These are phyloP conservation scores for Balearica regulorum DNA, from an alignment of 2,797 vertebrate genomes.

Conservation along the genomic window DNA sequence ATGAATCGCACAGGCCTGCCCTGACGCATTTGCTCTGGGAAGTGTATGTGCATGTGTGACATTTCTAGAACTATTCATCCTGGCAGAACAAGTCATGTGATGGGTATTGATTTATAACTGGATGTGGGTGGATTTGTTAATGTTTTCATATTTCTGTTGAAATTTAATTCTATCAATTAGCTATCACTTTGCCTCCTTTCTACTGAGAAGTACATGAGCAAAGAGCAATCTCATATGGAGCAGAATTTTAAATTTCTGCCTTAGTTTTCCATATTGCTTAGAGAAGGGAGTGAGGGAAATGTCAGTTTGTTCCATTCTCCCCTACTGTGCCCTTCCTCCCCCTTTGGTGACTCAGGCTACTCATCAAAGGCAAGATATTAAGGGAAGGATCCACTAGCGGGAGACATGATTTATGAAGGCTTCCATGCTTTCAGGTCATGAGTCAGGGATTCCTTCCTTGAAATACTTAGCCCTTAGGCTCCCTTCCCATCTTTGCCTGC, in stretches of 20 bases:
- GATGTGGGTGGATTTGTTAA: background rate
- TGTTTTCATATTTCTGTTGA: background rate
- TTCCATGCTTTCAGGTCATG: background rate
- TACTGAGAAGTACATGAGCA: background rate
- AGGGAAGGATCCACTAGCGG: background rate
- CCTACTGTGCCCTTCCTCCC: background rate
- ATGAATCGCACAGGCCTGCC: background rate
- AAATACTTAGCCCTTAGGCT: background rate
- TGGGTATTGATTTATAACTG: conserved; percentile 5
- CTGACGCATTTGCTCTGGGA: background rate
- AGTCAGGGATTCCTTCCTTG: conserved; percentile 24
- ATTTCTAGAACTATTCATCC: background rate
- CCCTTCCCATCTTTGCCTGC: background rate
- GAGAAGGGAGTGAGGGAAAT: background rate
- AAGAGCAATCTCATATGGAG: background rate
- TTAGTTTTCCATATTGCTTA: background rate
- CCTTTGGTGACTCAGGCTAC: background rate
- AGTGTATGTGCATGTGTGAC: background rate
- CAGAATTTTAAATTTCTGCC: background rate
- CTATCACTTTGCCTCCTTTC: background rate
- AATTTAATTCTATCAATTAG: background rate
- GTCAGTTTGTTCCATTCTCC: background rate
- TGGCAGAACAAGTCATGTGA: background rate
- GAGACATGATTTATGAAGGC: conserved; percentile 1
- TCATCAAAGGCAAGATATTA: conserved; percentile 11